phyloP scores from a whole-genome alignment of 2,113 vertebrate genomes.

The Odobenus rosmarus region DNA sequence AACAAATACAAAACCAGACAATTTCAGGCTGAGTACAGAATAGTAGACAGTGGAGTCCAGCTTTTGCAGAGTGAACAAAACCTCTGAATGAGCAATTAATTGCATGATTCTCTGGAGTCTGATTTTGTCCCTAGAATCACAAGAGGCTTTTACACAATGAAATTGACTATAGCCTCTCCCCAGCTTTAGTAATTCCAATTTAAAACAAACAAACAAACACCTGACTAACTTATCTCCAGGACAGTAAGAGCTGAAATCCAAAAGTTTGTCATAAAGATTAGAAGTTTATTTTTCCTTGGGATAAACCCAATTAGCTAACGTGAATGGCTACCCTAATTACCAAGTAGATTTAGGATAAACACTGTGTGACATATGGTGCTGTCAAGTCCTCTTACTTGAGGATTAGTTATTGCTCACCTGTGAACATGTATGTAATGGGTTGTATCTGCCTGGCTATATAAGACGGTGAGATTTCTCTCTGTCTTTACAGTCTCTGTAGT shows the following conservation, averaged over 20 bases:
- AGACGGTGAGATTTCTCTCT: not conserved
- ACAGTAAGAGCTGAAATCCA: not conserved
- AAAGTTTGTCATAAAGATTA: not conserved
- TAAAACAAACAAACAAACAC: not conserved
- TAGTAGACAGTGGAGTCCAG: not conserved
- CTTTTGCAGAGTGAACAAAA: not conserved
- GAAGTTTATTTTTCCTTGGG: not conserved
- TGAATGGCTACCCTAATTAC: not conserved
- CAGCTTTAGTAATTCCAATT: not conserved
- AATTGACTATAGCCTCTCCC: not conserved
- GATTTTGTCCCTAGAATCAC: not conserved
- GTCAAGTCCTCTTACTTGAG: not conserved
- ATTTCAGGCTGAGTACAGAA: not conserved
- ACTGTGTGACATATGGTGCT: no score
- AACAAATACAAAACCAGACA: not conserved
- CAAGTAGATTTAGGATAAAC: not conserved
- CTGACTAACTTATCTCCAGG: not conserved
- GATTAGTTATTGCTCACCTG: not conserved
- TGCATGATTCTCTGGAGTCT: not conserved
- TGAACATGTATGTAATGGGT: not conserved
- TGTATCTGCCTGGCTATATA: not conserved
- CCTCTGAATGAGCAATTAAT: not conserved
- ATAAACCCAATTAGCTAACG: not conserved
- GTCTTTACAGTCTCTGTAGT: not conserved
- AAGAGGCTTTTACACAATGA: not conserved